Base-by-base conservation (phyloP, 2,113 vertebrate species). In the Burhinus bistriatus region DNA sequence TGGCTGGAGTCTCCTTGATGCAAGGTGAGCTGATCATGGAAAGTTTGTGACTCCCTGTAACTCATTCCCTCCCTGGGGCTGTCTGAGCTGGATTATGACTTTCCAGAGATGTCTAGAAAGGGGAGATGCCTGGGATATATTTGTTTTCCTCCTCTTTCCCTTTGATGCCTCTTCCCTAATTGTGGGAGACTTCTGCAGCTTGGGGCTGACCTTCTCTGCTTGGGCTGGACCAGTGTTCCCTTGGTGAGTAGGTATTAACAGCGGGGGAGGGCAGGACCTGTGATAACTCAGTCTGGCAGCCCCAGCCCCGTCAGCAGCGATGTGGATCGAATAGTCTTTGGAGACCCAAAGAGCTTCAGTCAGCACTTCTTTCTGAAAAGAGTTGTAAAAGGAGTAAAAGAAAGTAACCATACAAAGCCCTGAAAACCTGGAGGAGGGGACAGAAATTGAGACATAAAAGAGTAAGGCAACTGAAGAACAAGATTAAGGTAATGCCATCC, bases 221-320 rank as follows among this genome's bases (percentile, higher is more conserved):
- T 64, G 88, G 70, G 10, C 85, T 76, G 82, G 70, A 30, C 40
- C 47, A 23, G 11, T 7, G 40, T 42, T 90, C 38, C 85, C 88
- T 89, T 32, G 73, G 66, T 62, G 90, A 76, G 88, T 20, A 71
- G 78, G 42, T 66, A 78, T 81, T 91, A 84, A 87, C 4, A 11
- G 79, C 61, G 88, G 85, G 30, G 71, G 58, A 92, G 86, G 93
- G 89, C 94, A 93, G 62, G 90, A 92, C 88, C 91, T 92, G 94
- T 72, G 61, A 93, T 95, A 96, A 95, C 82, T 95, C 96, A 95
- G 73, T 66, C 87, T 96, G 90, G 87, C 95, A 97, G 94, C 88
- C 78, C 70, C 42, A 22, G 93, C 87, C 54, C 59, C 1, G 32
- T 84, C 93, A 94, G 90, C 94, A 36, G 29, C 0, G 2, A 26